Evolutionary conservation across 2,888 invertebrate genomes (phyloP).

Genomic region (Lydus trimaculatus): DNA sequence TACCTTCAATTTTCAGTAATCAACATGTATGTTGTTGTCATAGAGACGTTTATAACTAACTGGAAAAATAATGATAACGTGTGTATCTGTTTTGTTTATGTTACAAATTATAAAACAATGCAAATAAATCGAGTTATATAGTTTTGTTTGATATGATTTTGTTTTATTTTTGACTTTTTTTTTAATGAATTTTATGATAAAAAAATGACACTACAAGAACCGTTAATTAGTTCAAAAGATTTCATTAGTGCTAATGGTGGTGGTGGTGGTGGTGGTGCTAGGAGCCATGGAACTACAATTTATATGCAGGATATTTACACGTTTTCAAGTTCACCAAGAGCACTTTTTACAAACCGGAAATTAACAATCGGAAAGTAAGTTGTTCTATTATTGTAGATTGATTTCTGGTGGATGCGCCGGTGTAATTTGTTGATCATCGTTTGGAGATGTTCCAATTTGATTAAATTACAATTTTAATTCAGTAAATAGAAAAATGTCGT

Average conservation of each 20-base stretch:
- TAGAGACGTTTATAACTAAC: neutral
- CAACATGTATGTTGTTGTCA: neutral
- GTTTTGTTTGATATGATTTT: neutral
- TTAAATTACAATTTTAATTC: neutral
- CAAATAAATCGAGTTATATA: neutral
- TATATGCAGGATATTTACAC: slow-evolving; percentile 54
- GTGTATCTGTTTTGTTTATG: neutral
- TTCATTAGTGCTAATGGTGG: neutral
- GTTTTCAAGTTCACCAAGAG: slow-evolving; percentile 69
- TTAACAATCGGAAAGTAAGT: slow-evolving; percentile 57
- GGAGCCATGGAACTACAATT: neutral
- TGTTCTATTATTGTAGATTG: neutral
- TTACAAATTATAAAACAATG: neutral
- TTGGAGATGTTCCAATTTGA: neutral
- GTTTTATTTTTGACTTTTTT: neutral
- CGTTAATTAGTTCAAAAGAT: neutral
- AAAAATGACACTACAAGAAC: neutral
- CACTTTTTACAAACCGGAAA: slow-evolving; percentile 67
- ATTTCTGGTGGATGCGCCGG: slow-evolving; percentile 24
- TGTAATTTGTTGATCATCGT: neutral
- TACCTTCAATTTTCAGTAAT: neutral
- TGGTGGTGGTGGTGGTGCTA: neutral
- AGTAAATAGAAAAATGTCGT: neutral
- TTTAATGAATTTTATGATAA: neutral
- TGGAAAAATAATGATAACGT: neutral